Percentiles rank a stretch among this genome's conserved stretches.
These are phyloP conservation scores for Netelia inedita DNA, from an alignment of 2,888 invertebrate species.

Conservation along the genomic window DNA sequence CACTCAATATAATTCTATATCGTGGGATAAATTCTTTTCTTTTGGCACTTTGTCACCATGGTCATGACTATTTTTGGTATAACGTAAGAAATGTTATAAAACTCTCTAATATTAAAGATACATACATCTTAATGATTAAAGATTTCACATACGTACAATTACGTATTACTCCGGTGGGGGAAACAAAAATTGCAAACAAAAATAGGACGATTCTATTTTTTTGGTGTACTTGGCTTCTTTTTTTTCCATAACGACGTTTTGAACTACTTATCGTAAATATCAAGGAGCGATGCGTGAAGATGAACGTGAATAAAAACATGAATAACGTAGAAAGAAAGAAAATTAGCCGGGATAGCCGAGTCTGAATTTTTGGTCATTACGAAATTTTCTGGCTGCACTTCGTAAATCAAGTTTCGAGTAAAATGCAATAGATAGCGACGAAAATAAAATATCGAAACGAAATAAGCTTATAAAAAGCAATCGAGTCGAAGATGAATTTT, in stretches of 20 bases:
- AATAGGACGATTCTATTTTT: constrained; percentile 60
- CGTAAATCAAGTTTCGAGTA: not conserved
- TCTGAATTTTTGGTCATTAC: constrained; percentile 13
- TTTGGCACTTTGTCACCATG: constrained; percentile 58
- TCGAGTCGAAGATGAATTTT: constrained; percentile 8
- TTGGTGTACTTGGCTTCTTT: constrained; percentile 15
- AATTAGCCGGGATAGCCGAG: constrained; percentile 24
- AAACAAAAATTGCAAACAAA: constrained; percentile 47
- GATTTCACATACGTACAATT: constrained; percentile 19
- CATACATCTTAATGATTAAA: constrained; percentile 37
- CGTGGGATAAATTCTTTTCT: constrained; percentile 28
- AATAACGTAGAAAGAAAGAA: not conserved
- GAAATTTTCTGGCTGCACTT: not conserved
- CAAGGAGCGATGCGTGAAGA: not conserved
- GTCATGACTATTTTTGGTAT: constrained; percentile 56
- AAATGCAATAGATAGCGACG: not conserved
- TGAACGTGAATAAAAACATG: constrained; percentile 20
- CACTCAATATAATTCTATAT: constrained; percentile 41
- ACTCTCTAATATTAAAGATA: constrained; percentile 60
- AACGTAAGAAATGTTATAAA: constrained; percentile 70
- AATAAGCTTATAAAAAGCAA: constrained; percentile 24
- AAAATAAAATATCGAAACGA: constrained; percentile 10
- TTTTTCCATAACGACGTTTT: not conserved
- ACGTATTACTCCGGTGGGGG: not conserved
- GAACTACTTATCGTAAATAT: constrained; percentile 21